Percentiles rank a stretch among this genome's conserved stretches.
These are phyloP conservation scores for Echinops telfairi DNA, from an alignment of 2,113 vertebrate genomes.

Conservation along the genomic window DNA sequence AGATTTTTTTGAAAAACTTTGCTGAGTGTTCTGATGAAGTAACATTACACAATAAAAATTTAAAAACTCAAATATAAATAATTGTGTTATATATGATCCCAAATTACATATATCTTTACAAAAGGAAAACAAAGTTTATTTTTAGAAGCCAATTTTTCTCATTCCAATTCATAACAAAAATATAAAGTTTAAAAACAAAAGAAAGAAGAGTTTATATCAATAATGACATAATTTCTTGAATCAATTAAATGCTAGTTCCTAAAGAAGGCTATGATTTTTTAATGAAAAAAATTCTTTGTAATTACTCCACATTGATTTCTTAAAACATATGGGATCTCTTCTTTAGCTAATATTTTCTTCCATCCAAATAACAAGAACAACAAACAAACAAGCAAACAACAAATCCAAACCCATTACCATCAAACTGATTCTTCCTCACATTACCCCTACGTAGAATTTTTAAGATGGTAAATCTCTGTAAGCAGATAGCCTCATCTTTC, in stretches of 20 bases:
- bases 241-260: slow-evolving; percentile 1
- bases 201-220: not conserved
- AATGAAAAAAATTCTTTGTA: slow-evolving; percentile 42
- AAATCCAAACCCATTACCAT: too few species aligned
- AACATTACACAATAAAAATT: not conserved
- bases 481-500: too few species aligned
- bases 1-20: not conserved
- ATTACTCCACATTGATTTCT: not conserved
- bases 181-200: not conserved
- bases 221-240: not conserved
- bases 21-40: not conserved
- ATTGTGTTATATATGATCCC: not conserved
- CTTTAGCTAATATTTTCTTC: not conserved
- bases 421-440: too few species aligned
- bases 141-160: not conserved
- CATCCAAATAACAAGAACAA: too few species aligned
- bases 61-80: slow-evolving; percentile 10
- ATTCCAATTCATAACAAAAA: not conserved
- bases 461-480: too few species aligned
- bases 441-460: too few species aligned
- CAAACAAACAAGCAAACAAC: too few species aligned
- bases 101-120: not conserved
- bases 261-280: slow-evolving; percentile 3
- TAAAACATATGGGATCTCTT: not conserved
- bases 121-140: not conserved